These are phyloP conservation scores for Halcyon malimbica DNA, from an alignment of 2,113 vertebrate species.

Conservation along the genomic window DNA sequence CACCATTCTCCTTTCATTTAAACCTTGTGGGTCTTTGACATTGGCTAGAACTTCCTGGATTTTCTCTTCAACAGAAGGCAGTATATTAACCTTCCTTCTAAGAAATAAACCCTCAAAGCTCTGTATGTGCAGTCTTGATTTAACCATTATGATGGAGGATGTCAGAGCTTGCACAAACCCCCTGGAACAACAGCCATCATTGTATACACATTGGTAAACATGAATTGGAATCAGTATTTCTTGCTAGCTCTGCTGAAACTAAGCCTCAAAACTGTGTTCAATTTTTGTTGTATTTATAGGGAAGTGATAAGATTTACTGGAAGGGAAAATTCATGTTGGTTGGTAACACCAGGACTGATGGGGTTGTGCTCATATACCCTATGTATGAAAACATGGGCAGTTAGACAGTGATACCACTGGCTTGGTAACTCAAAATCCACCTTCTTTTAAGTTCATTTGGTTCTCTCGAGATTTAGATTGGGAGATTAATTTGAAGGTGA, in stretches of 20 bases:
- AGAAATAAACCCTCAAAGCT: neutral
- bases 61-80: neutral
- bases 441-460: neutral
- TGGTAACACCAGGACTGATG: neutral
- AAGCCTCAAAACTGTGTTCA: neutral
- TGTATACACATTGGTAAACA: neutral
- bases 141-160: neutral
- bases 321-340: neutral
- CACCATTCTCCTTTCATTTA: neutral
- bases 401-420: neutral
- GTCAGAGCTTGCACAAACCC: neutral
- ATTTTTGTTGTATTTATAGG: neutral
- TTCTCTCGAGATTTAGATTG: neutral
- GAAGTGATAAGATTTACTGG: neutral
- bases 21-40: neutral
- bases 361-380: neutral
- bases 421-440: neutral
- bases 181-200: neutral
- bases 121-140: neutral
- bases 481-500: neutral
- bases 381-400: neutral
- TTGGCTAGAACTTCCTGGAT: neutral
- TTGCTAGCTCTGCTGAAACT: conserved; percentile 7
- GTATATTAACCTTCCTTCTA: neutral
- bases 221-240: neutral